These are phyloP conservation scores for Drosophila lowei DNA, from an alignment of 1,140 invertebrate genomes.

Conservation along the genomic window DNA sequence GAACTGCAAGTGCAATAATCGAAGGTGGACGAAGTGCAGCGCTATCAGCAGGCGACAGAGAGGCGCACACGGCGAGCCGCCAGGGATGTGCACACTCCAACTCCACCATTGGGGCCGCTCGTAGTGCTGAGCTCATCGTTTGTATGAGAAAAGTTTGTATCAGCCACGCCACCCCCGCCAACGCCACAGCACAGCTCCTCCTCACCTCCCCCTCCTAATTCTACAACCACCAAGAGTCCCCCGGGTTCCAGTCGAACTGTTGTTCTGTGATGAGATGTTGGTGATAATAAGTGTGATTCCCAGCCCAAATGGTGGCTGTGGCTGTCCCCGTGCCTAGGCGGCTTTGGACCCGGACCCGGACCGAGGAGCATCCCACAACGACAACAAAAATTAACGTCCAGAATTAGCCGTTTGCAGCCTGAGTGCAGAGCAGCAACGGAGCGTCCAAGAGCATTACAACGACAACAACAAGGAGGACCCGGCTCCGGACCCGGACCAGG, in stretches of 20 bases:
- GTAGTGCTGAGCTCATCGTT: slow-evolving; percentile 69
- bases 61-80: not conserved
- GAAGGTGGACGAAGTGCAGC: slow-evolving; percentile 34
- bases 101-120: slow-evolving; percentile 5
- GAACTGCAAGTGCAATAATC: slow-evolving; percentile 35
- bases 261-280: slow-evolving; percentile 61
- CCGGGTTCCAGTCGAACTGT: slow-evolving; percentile 6
- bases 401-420: slow-evolving; percentile 13
- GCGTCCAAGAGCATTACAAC: slow-evolving; percentile 30
- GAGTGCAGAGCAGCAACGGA: slow-evolving; percentile 22
- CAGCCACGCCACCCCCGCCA: slow-evolving; percentile 27
- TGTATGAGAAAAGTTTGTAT: slow-evolving; percentile 49
- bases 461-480: slow-evolving; percentile 19
- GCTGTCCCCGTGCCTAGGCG: slow-evolving; percentile 17
- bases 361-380: not conserved
- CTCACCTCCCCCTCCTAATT: slow-evolving; percentile 10
- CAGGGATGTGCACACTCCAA: slow-evolving; percentile 30
- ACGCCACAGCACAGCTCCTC: slow-evolving; percentile 5
- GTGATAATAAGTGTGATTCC: slow-evolving; percentile 55
- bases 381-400: slow-evolving; percentile 35
- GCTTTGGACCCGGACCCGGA: not conserved
- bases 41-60: slow-evolving; percentile 13
- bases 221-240: too few species aligned
- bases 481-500: slow-evolving; percentile 34
- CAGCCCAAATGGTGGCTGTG: slow-evolving; percentile 58